phyloP scores from a whole-genome alignment of 2,113 vertebrate genomes.

The Python bivittatus region DNA sequence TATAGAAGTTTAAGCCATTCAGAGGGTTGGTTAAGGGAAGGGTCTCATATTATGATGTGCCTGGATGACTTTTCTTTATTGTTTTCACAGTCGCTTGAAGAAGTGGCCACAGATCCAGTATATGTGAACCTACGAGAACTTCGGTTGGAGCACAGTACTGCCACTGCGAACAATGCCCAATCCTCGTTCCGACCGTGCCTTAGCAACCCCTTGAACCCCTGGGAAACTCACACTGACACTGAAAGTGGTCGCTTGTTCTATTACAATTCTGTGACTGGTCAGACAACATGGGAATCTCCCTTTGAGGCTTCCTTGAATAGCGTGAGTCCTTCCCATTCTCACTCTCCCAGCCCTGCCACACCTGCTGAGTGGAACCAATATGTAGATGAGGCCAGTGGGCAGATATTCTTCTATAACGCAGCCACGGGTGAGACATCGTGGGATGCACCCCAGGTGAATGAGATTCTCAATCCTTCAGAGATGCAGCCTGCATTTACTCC shows the following conservation, averaged over 20 bases:
- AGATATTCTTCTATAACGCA: constrained; percentile 87
- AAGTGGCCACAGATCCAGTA: constrained; percentile 62
- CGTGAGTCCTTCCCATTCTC: constrained; percentile 57
- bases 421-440: constrained; percentile 89
- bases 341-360: constrained; percentile 55
- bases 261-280: constrained; percentile 84
- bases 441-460: constrained; percentile 75
- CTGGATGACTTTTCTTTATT: background rate
- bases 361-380: constrained; percentile 81
- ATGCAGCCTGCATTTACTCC: constrained; percentile 43
- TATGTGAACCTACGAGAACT: constrained; percentile 87
- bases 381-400: constrained; percentile 83
- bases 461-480: constrained; percentile 49
- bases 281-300: constrained; percentile 92
- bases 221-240: constrained; percentile 88
- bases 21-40: background rate
- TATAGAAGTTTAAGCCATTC: background rate
- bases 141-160: constrained; percentile 39
- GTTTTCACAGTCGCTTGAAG: constrained; percentile 24
- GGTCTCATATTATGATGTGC: background rate
- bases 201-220: constrained; percentile 60
- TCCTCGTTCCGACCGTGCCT: background rate
- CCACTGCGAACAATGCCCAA: background rate
- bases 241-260: constrained; percentile 87
- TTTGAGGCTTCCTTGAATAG: constrained; percentile 66